Percentiles rank a stretch among this genome's conserved stretches.
These are phyloP conservation scores for Lymantria dispar DNA, from an alignment of 2,888 invertebrate species.

Conservation along the genomic window DNA sequence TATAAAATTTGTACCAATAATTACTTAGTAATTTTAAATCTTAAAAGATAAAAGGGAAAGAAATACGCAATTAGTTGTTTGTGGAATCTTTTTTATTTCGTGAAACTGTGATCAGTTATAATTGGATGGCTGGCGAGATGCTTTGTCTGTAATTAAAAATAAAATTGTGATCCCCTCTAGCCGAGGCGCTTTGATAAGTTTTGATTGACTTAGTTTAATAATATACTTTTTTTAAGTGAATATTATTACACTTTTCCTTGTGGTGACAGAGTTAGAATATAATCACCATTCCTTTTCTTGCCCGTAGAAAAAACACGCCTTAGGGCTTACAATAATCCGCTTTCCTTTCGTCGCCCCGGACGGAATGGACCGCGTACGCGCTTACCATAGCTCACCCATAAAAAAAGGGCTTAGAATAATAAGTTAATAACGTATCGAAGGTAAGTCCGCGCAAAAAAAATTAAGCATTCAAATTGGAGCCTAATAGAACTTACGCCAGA, in stretches of 20 bases:
- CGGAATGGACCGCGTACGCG: too few species aligned
- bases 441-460: too few species aligned
- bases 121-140: slow-evolving; percentile 30
- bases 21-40: background rate
- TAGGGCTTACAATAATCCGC: too few species aligned
- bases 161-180: slow-evolving; percentile 22
- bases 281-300: too few species aligned
- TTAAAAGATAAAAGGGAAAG: background rate
- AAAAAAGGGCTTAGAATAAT: too few species aligned
- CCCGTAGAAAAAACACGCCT: too few species aligned
- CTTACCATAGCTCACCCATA: too few species aligned
- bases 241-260: background rate
- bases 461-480: too few species aligned
- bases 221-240: background rate
- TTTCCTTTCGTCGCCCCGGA: too few species aligned
- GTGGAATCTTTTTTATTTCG: slow-evolving; percentile 25
- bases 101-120: slow-evolving; percentile 25
- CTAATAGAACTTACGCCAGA: too few species aligned
- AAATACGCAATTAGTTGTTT: slow-evolving; percentile 21
- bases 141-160: slow-evolving; percentile 43
- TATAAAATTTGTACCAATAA: background rate
- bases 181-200: slow-evolving; percentile 23
- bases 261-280: too few species aligned
- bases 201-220: slow-evolving; percentile 10
- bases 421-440: too few species aligned